A percentile compares a stretch with the other conserved stretches of the same genome.
Evolutionary conservation across 92 coral and sea anemone genomes (phyloP).

Genomic region (Epizoanthus ramosus): DNA sequence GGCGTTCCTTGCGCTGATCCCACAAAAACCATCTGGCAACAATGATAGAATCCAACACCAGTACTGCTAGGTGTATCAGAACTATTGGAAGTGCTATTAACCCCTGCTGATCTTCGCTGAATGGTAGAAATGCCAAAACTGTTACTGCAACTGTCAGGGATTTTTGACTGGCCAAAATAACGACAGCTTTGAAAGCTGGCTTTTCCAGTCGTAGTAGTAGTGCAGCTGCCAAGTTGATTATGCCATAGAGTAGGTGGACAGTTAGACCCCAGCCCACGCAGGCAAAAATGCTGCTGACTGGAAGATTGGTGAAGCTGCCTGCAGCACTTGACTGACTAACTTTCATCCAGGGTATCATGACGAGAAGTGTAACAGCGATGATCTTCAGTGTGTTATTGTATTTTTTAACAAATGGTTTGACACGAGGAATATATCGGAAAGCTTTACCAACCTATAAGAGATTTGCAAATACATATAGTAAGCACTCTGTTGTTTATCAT

Average conservation of each 20-base stretch:
- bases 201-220: slow-evolving; percentile 66
- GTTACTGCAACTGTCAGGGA: slow-evolving; percentile 89
- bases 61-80: slow-evolving; percentile 78
- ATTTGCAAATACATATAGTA: background rate
- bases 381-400: slow-evolving; percentile 77
- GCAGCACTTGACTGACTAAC: slow-evolving; percentile 87
- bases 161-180: slow-evolving; percentile 91
- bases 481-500: background rate
- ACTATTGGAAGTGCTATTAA: slow-evolving; percentile 84
- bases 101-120: slow-evolving; percentile 79
- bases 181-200: slow-evolving; percentile 74
- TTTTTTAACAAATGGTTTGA: slow-evolving; percentile 77
- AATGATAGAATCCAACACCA: slow-evolving; percentile 80
- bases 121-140: slow-evolving; percentile 75
- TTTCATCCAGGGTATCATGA: slow-evolving; percentile 95
- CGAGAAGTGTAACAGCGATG: slow-evolving; percentile 69
- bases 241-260: slow-evolving; percentile 74
- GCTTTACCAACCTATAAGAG: slow-evolving; percentile 88
- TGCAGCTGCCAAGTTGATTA: slow-evolving; percentile 59
- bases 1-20: slow-evolving; percentile 59
- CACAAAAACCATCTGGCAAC: slow-evolving; percentile 77
- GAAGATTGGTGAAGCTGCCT: slow-evolving; percentile 72
- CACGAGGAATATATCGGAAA: slow-evolving; percentile 66
- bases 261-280: slow-evolving; percentile 86
- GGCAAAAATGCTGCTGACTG: slow-evolving; percentile 75